Conservation (phyloP, 2,113 vertebrate species). For the Zingel zingel region DNA sequence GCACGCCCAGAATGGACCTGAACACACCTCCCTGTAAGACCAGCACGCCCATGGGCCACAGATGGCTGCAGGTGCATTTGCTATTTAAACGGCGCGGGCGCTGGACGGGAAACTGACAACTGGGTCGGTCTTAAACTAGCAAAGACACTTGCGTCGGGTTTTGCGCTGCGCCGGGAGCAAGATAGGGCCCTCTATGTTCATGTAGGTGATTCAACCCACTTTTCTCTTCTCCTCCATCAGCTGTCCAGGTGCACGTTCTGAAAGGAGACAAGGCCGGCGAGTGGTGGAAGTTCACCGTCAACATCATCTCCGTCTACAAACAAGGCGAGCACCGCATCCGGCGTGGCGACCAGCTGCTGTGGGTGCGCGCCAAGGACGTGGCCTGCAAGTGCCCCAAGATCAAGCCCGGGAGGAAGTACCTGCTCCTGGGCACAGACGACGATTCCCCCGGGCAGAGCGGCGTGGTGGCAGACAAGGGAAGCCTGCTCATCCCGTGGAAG, state of each 20-base stretch:
- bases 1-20: too few relatives aligned
- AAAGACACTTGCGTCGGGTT: too few relatives aligned
- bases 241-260: conserved; percentile 95
- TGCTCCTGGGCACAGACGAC: conserved; percentile 92
- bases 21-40: too few relatives aligned
- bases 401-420: conserved; percentile 96
- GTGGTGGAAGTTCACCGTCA: conserved; percentile 99
- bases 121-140: too few relatives aligned
- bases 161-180: too few relatives aligned
- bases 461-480: conserved; percentile 96
- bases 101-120: too few relatives aligned
- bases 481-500: conserved; percentile 98
- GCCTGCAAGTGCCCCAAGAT: conserved; percentile 98
- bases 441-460: conserved; percentile 97
- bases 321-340: conserved; percentile 95
- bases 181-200: background rate
- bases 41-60: too few relatives aligned
- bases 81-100: too few relatives aligned
- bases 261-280: conserved; percentile 96
- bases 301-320: conserved; percentile 98
- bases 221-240: conserved; percentile 74
- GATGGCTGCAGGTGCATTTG: too few relatives aligned
- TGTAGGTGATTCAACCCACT: conserved; percentile 1
- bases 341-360: conserved; percentile 96
- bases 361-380: conserved; percentile 96